Evolutionary conservation across 2,888 invertebrate species (phyloP).

Genomic region (Myathropa florea): DNA sequence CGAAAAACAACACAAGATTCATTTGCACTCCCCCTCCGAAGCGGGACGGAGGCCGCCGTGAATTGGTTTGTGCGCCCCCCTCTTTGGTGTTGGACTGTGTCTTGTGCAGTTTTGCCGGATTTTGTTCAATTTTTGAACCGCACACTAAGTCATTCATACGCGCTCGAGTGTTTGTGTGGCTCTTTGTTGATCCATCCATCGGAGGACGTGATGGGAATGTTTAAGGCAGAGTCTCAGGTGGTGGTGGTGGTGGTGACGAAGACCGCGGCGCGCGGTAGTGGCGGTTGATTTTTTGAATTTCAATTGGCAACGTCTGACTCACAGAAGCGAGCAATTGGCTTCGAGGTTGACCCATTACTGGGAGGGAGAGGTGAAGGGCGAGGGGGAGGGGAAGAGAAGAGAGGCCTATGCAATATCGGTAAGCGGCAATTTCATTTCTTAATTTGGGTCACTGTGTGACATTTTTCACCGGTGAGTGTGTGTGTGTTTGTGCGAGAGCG

Average conservation of each 20-base stretch:
- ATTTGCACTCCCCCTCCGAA: background rate
- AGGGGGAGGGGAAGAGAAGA: too few relatives aligned
- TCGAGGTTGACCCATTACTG: background rate
- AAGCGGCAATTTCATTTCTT: conserved; percentile 28
- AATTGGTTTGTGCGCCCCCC: too few relatives aligned
- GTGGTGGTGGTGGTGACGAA: background rate
- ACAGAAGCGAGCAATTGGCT: conserved; percentile 25
- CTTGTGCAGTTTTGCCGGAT: conserved; percentile 11
- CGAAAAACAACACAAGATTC: too few relatives aligned
- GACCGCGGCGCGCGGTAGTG: background rate
- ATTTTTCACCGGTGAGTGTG: too few relatives aligned
- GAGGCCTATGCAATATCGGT: background rate
- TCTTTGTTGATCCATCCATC: background rate
- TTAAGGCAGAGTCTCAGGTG: background rate
- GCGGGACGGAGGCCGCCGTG: too few relatives aligned
- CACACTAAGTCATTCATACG: too few relatives aligned
- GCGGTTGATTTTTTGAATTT: conserved; percentile 44
- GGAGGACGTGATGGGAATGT: background rate
- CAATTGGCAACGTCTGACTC: conserved; percentile 63
- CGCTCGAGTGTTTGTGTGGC: background rate
- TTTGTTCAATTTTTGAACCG: background rate
- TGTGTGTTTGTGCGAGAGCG: background rate
- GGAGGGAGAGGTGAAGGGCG: too few relatives aligned
- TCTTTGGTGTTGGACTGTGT: background rate
- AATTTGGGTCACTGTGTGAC: conserved; percentile 63